phyloP scores from a whole-genome alignment of 2,888 invertebrate genomes.

The Bhutanitis thaidina region DNA sequence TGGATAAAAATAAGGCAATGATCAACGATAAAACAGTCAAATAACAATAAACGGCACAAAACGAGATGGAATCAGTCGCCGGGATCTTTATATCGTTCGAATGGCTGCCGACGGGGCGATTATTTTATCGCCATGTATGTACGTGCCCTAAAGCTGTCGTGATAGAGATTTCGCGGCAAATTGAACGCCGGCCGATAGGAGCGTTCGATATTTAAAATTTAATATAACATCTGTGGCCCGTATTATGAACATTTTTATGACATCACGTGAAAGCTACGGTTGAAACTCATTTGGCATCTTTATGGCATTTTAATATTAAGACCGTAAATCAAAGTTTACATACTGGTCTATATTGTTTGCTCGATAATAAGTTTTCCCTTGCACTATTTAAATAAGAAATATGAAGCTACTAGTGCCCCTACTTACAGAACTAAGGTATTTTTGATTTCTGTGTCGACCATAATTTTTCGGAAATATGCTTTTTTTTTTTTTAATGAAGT shows the following conservation, averaged over 20 bases:
- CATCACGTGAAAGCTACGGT: constrained; percentile 32
- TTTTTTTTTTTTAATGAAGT: no score
- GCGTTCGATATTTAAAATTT: constrained; percentile 75
- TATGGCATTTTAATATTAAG: constrained; percentile 20
- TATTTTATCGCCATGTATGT: constrained; percentile 23
- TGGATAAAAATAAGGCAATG: constrained; percentile 10
- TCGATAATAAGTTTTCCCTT: no score
- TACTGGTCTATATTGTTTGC: background rate
- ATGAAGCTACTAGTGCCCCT: no score
- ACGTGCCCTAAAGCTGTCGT: constrained; percentile 35
- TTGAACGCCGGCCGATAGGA: constrained; percentile 44
- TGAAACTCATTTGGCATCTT: constrained; percentile 26
- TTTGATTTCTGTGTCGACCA: no score
- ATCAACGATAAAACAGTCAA: constrained; percentile 19
- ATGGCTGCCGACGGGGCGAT: constrained; percentile 14
- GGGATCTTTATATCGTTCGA: constrained; percentile 18
- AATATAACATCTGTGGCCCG: constrained; percentile 66
- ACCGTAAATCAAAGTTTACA: constrained; percentile 12
- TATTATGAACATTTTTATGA: constrained; percentile 65
- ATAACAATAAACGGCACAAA: constrained; percentile 20
- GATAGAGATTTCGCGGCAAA: constrained; percentile 59
- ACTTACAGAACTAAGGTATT: no score
- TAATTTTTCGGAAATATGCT: no score
- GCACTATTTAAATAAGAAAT: no score
- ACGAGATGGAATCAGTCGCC: constrained; percentile 19